These are phyloP conservation scores for Aphodius granarius DNA, from an alignment of 2,888 invertebrate species.

Conservation along the genomic window DNA sequence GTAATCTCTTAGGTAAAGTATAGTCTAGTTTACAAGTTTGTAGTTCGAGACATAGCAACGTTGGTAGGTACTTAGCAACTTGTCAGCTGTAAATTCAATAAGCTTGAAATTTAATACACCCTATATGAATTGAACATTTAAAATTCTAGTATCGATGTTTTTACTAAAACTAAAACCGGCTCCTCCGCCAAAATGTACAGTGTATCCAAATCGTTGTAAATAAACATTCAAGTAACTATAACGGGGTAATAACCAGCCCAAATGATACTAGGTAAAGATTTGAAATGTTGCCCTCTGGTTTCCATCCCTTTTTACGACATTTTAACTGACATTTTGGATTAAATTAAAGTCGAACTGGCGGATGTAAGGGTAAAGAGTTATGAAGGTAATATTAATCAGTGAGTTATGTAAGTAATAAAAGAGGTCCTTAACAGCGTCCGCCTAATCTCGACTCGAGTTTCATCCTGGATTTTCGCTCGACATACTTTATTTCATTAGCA, in stretches of 20 bases:
- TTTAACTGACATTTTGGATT: neutral
- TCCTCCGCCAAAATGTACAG: too few relatives aligned
- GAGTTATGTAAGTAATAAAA: neutral
- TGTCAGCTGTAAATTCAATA: neutral
- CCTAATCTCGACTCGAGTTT: neutral
- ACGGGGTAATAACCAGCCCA: neutral
- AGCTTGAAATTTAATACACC: too few relatives aligned
- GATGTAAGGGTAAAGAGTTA: neutral
- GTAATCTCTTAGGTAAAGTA: neutral
- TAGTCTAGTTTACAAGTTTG: neutral
- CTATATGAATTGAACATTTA: too few relatives aligned
- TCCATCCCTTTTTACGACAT: neutral
- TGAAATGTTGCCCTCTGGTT: neutral
- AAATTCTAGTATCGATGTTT: too few relatives aligned
- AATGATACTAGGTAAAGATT: neutral
- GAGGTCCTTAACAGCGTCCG: neutral
- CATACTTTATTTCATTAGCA: neutral
- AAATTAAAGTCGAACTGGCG: neutral
- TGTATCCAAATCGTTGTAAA: too few relatives aligned
- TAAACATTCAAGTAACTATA: too few relatives aligned
- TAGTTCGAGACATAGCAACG: neutral
- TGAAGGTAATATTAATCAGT: neutral
- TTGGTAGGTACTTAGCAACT: neutral
- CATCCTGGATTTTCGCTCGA: neutral
- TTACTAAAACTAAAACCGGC: too few relatives aligned